Evolutionary conservation across 1,140 invertebrate genomes (phyloP).

Genomic region (Trichogramma pretiosum): DNA sequence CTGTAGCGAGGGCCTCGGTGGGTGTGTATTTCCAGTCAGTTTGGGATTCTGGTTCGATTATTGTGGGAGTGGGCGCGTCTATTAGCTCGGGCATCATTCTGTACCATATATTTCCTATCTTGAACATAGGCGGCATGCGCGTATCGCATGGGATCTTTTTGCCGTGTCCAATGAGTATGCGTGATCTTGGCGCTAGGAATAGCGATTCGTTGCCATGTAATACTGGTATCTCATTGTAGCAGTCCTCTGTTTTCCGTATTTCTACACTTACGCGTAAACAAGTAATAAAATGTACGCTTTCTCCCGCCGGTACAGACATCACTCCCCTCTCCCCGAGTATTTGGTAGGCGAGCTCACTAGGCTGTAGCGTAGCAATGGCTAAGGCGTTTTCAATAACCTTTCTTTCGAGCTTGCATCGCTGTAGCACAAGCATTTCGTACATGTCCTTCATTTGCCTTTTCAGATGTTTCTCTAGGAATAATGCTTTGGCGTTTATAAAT

Average conservation of each 20-base stretch:
- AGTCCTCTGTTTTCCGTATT: background rate
- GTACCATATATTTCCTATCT: background rate
- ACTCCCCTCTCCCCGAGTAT: slow-evolving; percentile 14
- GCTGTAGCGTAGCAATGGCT: slow-evolving; percentile 2
- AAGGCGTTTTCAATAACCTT: slow-evolving; percentile 15
- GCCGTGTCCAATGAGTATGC: background rate
- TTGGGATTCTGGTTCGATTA: background rate
- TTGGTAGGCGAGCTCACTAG: slow-evolving; percentile 13
- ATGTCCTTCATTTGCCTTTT: background rate
- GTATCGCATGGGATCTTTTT: background rate
- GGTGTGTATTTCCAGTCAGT: background rate
- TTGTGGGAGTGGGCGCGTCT: too few relatives aligned
- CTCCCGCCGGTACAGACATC: slow-evolving; percentile 12
- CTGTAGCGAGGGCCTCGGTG: background rate
- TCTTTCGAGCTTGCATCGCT: slow-evolving; percentile 5
- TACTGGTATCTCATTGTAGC: slow-evolving; percentile 4
- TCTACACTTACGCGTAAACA: slow-evolving; percentile 10
- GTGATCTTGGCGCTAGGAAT: background rate
- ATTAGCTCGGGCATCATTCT: too few relatives aligned
- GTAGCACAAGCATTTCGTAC: too few relatives aligned
- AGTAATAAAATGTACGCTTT: slow-evolving; percentile 11
- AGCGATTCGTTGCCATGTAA: background rate
- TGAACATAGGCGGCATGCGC: background rate
- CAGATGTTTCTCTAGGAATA: slow-evolving; percentile 15
- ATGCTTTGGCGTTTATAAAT: slow-evolving; percentile 5